phyloP scores from a whole-genome alignment of 2,113 vertebrate genomes.

The Bubo scandiacus region DNA sequence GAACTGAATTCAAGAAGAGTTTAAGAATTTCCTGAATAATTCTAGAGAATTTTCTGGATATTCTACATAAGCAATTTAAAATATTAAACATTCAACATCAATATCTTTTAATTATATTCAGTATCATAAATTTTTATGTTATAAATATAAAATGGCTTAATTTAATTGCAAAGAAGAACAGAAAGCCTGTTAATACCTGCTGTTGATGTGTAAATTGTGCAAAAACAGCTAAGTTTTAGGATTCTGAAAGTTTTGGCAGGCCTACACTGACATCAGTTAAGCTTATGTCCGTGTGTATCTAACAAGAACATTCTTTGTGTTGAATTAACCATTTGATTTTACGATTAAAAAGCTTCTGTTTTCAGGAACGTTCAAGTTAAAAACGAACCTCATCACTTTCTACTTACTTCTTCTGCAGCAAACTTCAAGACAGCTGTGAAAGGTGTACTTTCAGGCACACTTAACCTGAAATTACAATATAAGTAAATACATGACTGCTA shows the following conservation, averaged over 20 bases:
- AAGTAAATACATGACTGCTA: accelerated
- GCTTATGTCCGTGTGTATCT: accelerated
- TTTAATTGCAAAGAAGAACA: not conserved
- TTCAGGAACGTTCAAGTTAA: not conserved
- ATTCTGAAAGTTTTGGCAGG: not conserved
- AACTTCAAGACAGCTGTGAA: slow-evolving; percentile 97
- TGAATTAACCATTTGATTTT: not conserved
- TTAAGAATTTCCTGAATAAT: not conserved
- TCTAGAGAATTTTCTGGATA: not conserved
- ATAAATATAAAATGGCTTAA: not conserved
- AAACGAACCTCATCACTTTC: accelerated
- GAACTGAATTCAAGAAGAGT: not conserved
- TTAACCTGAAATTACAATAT: slow-evolving; percentile 79
- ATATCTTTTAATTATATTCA: not conserved
- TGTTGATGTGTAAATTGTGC: not conserved
- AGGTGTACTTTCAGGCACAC: slow-evolving; percentile 92
- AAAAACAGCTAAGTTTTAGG: not conserved
- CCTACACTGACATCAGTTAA: not conserved
- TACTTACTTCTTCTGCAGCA: slow-evolving; percentile 94
- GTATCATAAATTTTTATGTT: not conserved
- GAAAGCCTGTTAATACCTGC: not conserved
- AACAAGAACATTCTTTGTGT: not conserved
- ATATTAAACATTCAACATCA: not conserved
- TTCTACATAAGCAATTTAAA: not conserved
- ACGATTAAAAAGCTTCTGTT: not conserved